Base-by-base conservation (phyloP, 2,797 vertebrate species). In the Lagocephalus sceleratus region DNA sequence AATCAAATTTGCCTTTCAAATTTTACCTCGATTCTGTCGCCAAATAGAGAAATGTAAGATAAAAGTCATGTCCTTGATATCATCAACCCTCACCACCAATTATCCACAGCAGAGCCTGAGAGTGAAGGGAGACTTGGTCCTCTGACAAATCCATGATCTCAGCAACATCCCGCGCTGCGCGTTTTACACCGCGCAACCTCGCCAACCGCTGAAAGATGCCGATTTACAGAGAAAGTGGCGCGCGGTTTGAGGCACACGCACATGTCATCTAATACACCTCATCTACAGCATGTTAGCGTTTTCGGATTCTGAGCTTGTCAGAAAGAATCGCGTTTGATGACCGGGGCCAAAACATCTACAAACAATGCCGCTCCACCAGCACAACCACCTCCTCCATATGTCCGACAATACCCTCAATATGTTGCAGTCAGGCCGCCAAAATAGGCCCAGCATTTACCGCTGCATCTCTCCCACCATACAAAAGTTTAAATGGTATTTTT, bases 141-240 rank as follows among this genome's bases (percentile, higher is more conserved):
- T 45, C 35, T 51, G 65, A 72, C 65, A 73, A 62, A 63, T 43
- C 51, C 25, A 63, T 66, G 47, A 73, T 73, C 70, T 66, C 64
- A 51, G 58, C 44, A 19, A 35, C 23, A n/a, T 3, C 7, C 39
- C 7, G 32, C 3, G 32, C 10, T 12, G 29, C 29, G 9, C 11
- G 25, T 26, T 32, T 32, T 9, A 11, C 29, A 3, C 29, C 7
- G 29, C 29, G 12, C 6, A 12, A 8, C 29, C 29, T 32, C 29
- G 7, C 29, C 32, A 14, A 14, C 32, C 32, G 1, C 32, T 35
- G 32, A 35, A 14, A 35, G 32, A 14, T 35, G 32, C 12, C 3
- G 12, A 12, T 35, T 35, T 35, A 12, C 8, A 35, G 32, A 14
- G 32, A 14, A 10, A 35, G 14, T 3, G 12, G 12, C 23, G 12